phyloP scores from a whole-genome alignment of 1,140 invertebrate genomes.

The Mizuhopecten yessoensis region DNA sequence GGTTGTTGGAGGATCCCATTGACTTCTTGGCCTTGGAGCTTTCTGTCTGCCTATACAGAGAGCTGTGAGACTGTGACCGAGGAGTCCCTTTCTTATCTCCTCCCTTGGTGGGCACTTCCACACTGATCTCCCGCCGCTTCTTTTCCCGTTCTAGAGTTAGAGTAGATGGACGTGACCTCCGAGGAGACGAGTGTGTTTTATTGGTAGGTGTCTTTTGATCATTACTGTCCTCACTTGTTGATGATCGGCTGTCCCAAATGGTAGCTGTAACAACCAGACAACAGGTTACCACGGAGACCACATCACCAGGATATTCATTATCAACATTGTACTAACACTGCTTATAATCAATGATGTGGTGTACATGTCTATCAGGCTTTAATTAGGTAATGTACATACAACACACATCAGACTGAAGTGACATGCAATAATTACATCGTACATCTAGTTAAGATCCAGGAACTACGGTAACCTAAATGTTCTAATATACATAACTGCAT shows the following conservation, averaged over 20 bases:
- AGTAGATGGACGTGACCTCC: constrained; percentile 48
- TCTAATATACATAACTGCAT: background rate
- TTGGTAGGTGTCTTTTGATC: background rate
- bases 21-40: constrained; percentile 64
- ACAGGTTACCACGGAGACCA: background rate
- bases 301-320: background rate
- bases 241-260: background rate
- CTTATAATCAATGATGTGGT: background rate
- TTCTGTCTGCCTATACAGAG: constrained; percentile 56
- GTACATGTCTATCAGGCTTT: too few species aligned
- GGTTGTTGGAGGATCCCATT: constrained; percentile 40
- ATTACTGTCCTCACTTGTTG: constrained; percentile 1
- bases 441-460: background rate
- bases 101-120: background rate
- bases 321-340: background rate
- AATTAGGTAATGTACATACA: background rate
- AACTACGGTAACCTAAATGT: background rate
- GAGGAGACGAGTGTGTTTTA: constrained; percentile 21
- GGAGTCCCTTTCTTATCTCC: constrained; percentile 38
- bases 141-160: constrained; percentile 41
- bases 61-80: constrained; percentile 56
- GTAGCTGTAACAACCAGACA: constrained; percentile 1
- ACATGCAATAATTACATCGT: background rate
- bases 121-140: constrained; percentile 38
- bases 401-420: background rate